Percentiles rank a stretch among this genome's conserved stretches.
phyloP scores from a whole-genome alignment of 2,113 vertebrate species.

The Gracilinanus agilis region DNA sequence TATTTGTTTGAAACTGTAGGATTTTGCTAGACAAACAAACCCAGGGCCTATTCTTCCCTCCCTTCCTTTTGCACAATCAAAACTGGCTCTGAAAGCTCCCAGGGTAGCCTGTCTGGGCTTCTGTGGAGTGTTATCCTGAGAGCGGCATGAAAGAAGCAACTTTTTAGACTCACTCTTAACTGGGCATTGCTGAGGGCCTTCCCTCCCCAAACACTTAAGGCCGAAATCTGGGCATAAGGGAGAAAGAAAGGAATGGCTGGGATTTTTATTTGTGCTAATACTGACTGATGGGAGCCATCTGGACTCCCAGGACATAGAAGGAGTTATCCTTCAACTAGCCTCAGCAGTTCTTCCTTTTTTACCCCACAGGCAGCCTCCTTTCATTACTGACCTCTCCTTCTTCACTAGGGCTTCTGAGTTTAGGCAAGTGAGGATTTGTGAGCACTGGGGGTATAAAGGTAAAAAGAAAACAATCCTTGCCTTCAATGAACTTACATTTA shows the following conservation, averaged over 20 bases:
- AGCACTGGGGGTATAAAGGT: too few relatives aligned
- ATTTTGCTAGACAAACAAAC: conserved; percentile 77
- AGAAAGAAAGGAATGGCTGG: not conserved
- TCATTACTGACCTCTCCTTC: too few relatives aligned
- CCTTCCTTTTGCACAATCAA: conserved; percentile 72
- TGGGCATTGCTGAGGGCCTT: not conserved
- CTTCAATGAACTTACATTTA: too few relatives aligned
- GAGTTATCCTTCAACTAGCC: not conserved
- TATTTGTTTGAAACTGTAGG: conserved; percentile 55
- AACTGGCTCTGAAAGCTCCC: not conserved
- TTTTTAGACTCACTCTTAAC: not conserved
- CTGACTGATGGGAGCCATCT: not conserved
- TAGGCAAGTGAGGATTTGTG: too few relatives aligned
- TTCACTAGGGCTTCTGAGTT: too few relatives aligned
- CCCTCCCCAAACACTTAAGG: not conserved
- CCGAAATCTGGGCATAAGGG: not conserved
- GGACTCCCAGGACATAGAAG: not conserved
- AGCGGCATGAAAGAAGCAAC: not conserved
- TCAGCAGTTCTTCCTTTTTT: not conserved
- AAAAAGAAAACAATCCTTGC: too few relatives aligned
- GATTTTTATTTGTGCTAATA: not conserved
- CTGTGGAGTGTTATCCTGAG: not conserved
- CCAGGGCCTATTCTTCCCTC: conserved; percentile 75
- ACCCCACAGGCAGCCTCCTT: not conserved
- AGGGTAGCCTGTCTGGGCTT: not conserved